Evolutionary conservation across 2,888 invertebrate species (phyloP).

Genomic region (Trichogramma dendrolimi): DNA sequence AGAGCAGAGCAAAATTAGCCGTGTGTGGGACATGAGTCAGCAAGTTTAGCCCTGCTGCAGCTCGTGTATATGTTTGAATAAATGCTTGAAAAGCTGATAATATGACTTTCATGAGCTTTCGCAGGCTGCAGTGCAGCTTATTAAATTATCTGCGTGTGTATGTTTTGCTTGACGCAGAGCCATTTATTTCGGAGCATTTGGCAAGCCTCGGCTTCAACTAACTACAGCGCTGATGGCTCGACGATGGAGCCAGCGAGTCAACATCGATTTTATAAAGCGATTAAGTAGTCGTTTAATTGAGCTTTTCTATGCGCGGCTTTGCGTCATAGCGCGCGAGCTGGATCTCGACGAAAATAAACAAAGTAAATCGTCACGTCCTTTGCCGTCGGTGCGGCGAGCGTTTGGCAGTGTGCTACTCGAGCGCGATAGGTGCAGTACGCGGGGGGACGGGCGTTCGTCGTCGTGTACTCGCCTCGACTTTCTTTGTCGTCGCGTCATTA

Average conservation of each 20-base stretch:
- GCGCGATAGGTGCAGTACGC: too few species aligned
- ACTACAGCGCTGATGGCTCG: slow-evolving; percentile 17
- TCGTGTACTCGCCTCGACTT: too few species aligned
- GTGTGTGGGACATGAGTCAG: neutral
- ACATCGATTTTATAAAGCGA: slow-evolving; percentile 13
- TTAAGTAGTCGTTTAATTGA: neutral
- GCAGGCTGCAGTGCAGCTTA: neutral
- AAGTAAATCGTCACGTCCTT: neutral
- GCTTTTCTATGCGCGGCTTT: neutral
- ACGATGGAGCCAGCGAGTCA: slow-evolving; percentile 12
- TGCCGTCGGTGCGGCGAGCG: slow-evolving; percentile 1
- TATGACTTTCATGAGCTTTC: neutral
- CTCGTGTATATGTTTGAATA: slow-evolving; percentile 3
- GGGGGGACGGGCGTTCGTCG: too few species aligned
- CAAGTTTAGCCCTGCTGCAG: neutral
- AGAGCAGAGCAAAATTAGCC: neutral
- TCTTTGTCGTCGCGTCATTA: too few species aligned
- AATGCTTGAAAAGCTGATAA: slow-evolving; percentile 9
- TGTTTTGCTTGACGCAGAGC: slow-evolving; percentile 24
- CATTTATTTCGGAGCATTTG: slow-evolving; percentile 33
- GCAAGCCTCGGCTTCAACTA: slow-evolving; percentile 26
- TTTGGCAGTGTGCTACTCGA: too few species aligned
- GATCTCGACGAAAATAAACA: neutral
- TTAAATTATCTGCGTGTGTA: slow-evolving; percentile 12
- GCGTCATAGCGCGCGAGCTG: neutral